Conservation (phyloP, 2,888 invertebrate genomes). For the Lissonota sp. region DNA sequence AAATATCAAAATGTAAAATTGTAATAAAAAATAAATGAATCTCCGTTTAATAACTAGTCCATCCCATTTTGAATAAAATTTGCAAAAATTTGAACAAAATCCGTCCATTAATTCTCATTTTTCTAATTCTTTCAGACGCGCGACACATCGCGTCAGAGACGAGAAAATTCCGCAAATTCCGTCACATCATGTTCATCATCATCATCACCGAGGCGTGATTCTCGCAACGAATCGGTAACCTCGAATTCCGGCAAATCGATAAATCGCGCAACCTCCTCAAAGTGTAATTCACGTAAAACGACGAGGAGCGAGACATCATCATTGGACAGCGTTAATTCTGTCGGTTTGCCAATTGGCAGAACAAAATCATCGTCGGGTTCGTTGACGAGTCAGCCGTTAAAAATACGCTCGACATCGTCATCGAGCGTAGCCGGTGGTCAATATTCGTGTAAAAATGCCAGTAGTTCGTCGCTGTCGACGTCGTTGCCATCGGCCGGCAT, state of each 20-base stretch:
- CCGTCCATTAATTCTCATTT: too few species aligned
- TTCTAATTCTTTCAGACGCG: constrained; percentile 49
- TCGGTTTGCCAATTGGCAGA: constrained; percentile 80
- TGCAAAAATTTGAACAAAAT: not conserved
- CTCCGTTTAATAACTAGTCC: not conserved
- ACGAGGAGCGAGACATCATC: constrained; percentile 76
- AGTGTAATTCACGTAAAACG: constrained; percentile 75
- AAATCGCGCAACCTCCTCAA: constrained; percentile 73
- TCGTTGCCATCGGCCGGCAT: constrained; percentile 34
- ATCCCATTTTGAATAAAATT: not conserved
- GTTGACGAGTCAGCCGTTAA: constrained; percentile 78
- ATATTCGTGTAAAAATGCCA: constrained; percentile 65
- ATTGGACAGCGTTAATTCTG: constrained; percentile 67
- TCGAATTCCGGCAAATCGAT: constrained; percentile 67
- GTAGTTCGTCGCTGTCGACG: constrained; percentile 32
- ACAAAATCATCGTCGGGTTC: constrained; percentile 77
- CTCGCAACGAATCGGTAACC: constrained; percentile 43
- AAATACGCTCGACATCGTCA: constrained; percentile 76
- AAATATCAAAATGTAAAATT: too few species aligned
- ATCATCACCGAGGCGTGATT: constrained; percentile 41
- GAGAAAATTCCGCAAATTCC: constrained; percentile 62
- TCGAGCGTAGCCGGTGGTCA: constrained; percentile 55
- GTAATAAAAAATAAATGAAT: too few species aligned
- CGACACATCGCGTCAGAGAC: constrained; percentile 63
- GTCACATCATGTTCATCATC: constrained; percentile 50